Percentiles rank a stretch among this genome's conserved stretches.
Evolutionary conservation across 1,140 invertebrate species (phyloP).

Genomic region (Vollenhovia emeryi): DNA sequence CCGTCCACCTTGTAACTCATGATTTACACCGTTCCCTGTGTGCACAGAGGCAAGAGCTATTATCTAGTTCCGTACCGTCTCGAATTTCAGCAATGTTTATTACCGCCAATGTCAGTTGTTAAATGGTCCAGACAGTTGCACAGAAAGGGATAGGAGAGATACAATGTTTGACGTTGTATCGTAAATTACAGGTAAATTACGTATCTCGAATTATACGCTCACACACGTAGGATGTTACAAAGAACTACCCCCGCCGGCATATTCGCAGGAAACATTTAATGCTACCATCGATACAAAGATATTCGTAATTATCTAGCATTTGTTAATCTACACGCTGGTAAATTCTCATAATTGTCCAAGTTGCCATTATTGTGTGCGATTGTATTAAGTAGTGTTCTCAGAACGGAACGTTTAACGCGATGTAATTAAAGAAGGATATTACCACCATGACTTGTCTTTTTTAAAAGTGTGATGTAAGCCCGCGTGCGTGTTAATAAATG

Average conservation of each 20-base stretch:
- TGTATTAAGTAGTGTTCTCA: not conserved
- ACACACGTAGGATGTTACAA: not conserved
- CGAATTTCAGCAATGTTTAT: conserved; percentile 32
- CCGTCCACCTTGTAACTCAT: not conserved
- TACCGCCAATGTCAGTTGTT: conserved; percentile 8
- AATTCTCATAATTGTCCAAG: conserved; percentile 8
- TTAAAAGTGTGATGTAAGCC: not conserved
- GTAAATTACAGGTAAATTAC: not conserved
- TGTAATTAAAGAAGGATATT: not conserved
- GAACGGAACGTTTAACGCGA: not conserved
- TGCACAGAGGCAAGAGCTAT: not conserved
- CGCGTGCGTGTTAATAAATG: not conserved
- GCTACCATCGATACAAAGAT: not conserved
- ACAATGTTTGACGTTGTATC: not conserved
- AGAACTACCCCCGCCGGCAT: not conserved
- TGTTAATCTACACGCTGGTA: not conserved
- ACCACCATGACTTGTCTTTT: not conserved
- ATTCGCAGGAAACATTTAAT: not conserved
- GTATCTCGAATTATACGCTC: not conserved
- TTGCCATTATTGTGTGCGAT: not conserved
- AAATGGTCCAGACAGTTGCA: conserved; percentile 21
- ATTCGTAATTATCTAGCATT: conserved; percentile 5
- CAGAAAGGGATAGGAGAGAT: not conserved
- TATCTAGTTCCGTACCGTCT: not conserved
- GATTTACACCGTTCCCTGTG: not conserved